Percentiles rank a stretch among this genome's conserved stretches.
Evolutionary conservation across 2,113 vertebrate genomes (phyloP).

Genomic region (Trematocara marginatum): DNA sequence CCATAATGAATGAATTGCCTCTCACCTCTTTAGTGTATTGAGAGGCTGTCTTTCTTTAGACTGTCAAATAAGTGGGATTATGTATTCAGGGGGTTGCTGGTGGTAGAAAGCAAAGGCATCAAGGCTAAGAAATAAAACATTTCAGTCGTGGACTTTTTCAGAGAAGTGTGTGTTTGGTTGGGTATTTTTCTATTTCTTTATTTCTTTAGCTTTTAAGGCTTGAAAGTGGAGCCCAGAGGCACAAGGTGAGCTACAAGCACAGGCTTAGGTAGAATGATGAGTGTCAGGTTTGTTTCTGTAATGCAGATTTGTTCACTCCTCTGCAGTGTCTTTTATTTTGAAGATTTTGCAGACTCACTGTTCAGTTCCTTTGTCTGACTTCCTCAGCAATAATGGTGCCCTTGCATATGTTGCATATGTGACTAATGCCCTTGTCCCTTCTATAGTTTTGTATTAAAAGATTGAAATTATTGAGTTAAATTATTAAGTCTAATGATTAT

Average conservation of each 20-base stretch:
- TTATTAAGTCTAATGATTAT: not conserved
- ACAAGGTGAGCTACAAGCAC: not conserved
- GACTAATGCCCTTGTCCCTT: not conserved
- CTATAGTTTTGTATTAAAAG: not conserved
- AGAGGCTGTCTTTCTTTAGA: slow-evolving; percentile 29
- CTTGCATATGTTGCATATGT: not conserved
- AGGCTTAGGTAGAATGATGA: not conserved
- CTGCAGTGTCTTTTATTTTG: not conserved
- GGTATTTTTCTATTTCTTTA: not conserved
- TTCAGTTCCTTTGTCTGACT: not conserved
- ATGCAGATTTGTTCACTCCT: not conserved
- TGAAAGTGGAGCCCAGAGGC: slow-evolving; percentile 11
- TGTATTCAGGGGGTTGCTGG: slow-evolving; percentile 9
- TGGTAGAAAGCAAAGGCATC: not conserved
- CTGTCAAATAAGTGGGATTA: slow-evolving; percentile 40
- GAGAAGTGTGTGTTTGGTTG: not conserved
- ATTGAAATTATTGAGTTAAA: not conserved
- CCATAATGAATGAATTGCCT: slow-evolving; percentile 40
- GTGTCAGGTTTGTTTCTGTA: not conserved
- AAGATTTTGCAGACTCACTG: not conserved
- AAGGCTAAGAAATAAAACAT: not conserved
- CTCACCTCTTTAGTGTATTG: slow-evolving; percentile 39
- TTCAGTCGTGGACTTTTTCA: not conserved
- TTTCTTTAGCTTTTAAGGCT: not conserved
- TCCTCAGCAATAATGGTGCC: not conserved